phyloP scores from a whole-genome alignment of 1,140 invertebrate genomes.

The Solenopsis invicta region DNA sequence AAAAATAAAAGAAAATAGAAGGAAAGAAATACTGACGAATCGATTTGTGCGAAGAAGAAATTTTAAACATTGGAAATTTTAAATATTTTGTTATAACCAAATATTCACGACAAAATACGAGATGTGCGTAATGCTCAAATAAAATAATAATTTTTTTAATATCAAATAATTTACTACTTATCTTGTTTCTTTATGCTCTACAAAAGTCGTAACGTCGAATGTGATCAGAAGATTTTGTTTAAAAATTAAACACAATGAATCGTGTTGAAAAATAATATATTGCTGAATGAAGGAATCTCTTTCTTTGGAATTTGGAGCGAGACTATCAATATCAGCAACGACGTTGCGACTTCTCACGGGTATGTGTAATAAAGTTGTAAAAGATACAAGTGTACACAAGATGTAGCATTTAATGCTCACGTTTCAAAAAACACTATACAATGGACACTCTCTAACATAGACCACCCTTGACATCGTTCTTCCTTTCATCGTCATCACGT shows the following conservation, averaged over 20 bases:
- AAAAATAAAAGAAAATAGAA: not conserved
- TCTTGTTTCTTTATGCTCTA: not conserved
- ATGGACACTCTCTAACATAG: conserved; percentile 88
- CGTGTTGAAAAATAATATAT: conserved; percentile 11
- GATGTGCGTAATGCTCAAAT: conserved; percentile 62
- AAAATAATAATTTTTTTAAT: conserved; percentile 36
- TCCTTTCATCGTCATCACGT: conserved; percentile 80
- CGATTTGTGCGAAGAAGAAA: not conserved
- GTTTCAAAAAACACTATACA: conserved; percentile 90
- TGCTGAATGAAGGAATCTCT: not conserved
- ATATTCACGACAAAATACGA: conserved; percentile 65
- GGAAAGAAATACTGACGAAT: not conserved
- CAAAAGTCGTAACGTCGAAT: not conserved
- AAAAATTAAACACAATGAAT: conserved; percentile 32
- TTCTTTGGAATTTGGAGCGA: not conserved
- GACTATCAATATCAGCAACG: conserved; percentile 51
- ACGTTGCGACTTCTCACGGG: conserved; percentile 53
- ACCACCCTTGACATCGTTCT: conserved; percentile 84
- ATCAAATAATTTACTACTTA: not conserved
- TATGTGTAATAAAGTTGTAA: conserved; percentile 62
- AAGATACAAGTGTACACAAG: conserved; percentile 87
- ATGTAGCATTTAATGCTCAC: conserved; percentile 90
- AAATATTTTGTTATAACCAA: not conserved
- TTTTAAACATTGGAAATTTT: conserved; percentile 14
- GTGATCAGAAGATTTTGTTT: conserved; percentile 1